Percentiles rank a stretch among this genome's conserved stretches.
These are phyloP conservation scores for Shargacucullia verbasci DNA, from an alignment of 2,888 invertebrate genomes.

Conservation along the genomic window DNA sequence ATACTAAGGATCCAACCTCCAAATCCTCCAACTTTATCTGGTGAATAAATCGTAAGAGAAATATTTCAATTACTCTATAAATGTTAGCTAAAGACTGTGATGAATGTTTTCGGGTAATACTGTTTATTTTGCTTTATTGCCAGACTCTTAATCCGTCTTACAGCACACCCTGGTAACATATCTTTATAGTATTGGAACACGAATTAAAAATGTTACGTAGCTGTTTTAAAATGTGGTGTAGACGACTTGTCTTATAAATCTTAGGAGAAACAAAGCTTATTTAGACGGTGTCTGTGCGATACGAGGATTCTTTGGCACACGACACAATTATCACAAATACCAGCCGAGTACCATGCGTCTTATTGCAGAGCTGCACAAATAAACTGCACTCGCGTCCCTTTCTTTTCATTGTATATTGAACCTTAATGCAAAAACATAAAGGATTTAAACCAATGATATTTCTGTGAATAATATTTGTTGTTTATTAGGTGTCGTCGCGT, in stretches of 20 bases:
- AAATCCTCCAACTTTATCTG: conserved; percentile 26
- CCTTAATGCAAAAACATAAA: conserved; percentile 56
- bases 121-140: conserved; percentile 51
- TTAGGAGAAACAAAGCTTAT: conserved; percentile 42
- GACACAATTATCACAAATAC: conserved; percentile 65
- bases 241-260: conserved; percentile 43
- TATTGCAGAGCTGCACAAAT: conserved; percentile 53
- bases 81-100: conserved; percentile 45
- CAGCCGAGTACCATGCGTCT: conserved; percentile 57
- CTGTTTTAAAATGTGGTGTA: conserved; percentile 26
- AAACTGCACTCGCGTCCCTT: conserved; percentile 41
- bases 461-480: conserved; percentile 23
- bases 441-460: conserved; percentile 12
- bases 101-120: conserved; percentile 39
- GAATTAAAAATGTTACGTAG: conserved; percentile 22
- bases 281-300: conserved; percentile 35
- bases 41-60: conserved; percentile 35
- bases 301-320: conserved; percentile 67
- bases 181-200: conserved; percentile 15
- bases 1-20: conserved; percentile 46
- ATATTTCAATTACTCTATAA: conserved; percentile 53
- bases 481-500: conserved; percentile 28
- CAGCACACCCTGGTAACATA: conserved; percentile 34
- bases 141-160: conserved; percentile 40
- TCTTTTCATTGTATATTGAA: conserved; percentile 46